These are phyloP conservation scores for Chelonia mydas DNA, from an alignment of 2,797 vertebrate genomes.

Conservation along the genomic window DNA sequence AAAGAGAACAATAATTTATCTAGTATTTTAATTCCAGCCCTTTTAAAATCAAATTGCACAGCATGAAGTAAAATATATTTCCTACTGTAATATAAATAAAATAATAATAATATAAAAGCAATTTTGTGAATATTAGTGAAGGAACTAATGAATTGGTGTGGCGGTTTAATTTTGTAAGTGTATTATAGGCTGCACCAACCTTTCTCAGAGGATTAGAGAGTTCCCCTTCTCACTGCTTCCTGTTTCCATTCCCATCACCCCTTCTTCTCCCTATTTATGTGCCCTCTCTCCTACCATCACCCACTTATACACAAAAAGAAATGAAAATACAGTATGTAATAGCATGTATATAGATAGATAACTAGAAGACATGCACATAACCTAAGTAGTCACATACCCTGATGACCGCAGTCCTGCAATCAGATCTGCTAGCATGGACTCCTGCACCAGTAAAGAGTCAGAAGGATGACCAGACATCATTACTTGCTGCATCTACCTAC, in stretches of 20 bases:
- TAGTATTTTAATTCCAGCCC: background rate
- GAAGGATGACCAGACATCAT: background rate
- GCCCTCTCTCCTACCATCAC: background rate
- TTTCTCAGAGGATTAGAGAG: background rate
- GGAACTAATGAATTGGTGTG: accelerated
- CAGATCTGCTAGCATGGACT: background rate
- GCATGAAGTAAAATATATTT: background rate
- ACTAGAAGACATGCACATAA: accelerated
- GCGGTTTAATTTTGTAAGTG: background rate
- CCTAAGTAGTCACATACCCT: background rate
- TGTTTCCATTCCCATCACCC: background rate
- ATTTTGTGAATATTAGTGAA: background rate
- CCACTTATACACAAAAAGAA: background rate
- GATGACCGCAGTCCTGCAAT: background rate
- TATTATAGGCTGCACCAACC: accelerated
- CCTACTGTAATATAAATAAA: background rate
- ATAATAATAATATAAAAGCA: background rate
- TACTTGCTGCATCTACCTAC: background rate
- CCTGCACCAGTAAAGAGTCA: background rate
- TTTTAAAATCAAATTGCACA: background rate
- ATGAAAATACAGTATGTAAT: background rate
- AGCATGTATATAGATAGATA: background rate
- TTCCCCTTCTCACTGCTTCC: background rate
- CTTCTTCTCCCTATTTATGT: background rate
- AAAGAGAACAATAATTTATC: background rate